Base-by-base conservation (phyloP, 2,113 vertebrate species). In the Neomonachus schauinslandi region DNA sequence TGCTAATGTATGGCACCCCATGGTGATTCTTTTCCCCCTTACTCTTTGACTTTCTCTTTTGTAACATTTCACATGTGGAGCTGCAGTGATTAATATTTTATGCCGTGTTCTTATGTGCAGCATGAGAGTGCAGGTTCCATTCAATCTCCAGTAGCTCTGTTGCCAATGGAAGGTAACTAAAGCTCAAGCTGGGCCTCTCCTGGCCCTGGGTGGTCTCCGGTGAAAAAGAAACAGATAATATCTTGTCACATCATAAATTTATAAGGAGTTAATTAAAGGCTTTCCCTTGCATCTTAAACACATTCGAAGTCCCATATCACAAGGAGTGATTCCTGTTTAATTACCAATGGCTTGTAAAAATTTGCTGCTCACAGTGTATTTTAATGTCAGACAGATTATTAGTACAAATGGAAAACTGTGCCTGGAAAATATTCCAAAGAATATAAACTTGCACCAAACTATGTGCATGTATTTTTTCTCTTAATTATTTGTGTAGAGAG, bases 21-120 rank as follows among this genome's bases (percentile, higher is more conserved):
- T 91, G 81, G 97, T 81, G 98, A 88, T 71, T 89, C 94, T 63
- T 98, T 92, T 21, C n/a, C 4, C 42, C 42, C 88, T 85, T 87
- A 1, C 89, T 95, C 91, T 98, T 98, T 80, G 97, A 96, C 96
- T 98, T 98, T 94, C 46, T 93, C 98, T 98, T 98, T 98, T 97
- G 97, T 98, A 98, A 91, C 74, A 97, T 98, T 99, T 99, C 98
- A 95, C 97, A 97, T 98, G 97, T 91, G 96, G 97, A 96, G 96
- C 77, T 89, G 6, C 63, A 88, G 88, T 98, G 97, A 98, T 99
- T 98, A 99, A 99, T 99, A 98, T 99, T 99, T 98, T 92, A 99
- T 98, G 95, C 55, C 42, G 74, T 98, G 79, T 98, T 98, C 89
- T 98, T 98, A 95, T 95, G 96, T 98, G 96, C 96, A 97, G 95